Evolutionary conservation across 2,888 invertebrate genomes (phyloP).

Genomic region (Rhagium mordax): DNA sequence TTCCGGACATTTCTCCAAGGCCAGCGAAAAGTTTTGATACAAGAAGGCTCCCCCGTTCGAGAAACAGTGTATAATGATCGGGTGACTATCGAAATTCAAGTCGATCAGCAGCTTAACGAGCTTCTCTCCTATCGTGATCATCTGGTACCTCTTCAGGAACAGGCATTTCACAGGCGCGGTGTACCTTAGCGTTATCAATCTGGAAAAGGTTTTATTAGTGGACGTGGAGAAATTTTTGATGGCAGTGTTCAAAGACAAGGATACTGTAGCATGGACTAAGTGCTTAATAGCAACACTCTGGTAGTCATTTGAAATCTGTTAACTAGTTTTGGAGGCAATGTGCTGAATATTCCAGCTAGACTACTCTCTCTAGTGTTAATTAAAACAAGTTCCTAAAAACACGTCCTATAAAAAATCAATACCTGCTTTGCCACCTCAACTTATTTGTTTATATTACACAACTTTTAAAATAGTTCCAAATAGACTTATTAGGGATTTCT

Average conservation of each 20-base stretch:
- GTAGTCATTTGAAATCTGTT: too few relatives aligned
- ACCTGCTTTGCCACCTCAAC: neutral
- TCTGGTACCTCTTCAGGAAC: constrained; percentile 76
- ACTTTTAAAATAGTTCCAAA: too few relatives aligned
- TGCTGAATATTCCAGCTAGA: too few relatives aligned
- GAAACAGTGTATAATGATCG: constrained; percentile 82
- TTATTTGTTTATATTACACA: neutral
- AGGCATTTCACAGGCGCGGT: constrained; percentile 79
- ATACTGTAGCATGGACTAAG: too few relatives aligned
- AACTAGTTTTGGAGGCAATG: too few relatives aligned
- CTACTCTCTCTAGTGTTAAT: neutral
- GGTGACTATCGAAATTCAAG: constrained; percentile 79
- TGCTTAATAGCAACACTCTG: too few relatives aligned
- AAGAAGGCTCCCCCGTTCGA: constrained; percentile 84
- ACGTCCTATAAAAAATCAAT: too few relatives aligned
- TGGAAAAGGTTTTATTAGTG: constrained; percentile 65
- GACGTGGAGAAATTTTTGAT: too few relatives aligned
- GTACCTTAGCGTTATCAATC: constrained; percentile 81
- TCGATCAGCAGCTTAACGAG: constrained; percentile 78
- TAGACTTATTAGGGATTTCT: too few relatives aligned
- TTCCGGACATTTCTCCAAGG: constrained; percentile 72
- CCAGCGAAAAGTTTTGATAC: constrained; percentile 79
- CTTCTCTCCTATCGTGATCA: constrained; percentile 76
- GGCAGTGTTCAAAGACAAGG: too few relatives aligned
- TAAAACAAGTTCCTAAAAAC: neutral